These are phyloP conservation scores for Amyelois transitella DNA, from an alignment of 1,140 invertebrate species.

Conservation along the genomic window DNA sequence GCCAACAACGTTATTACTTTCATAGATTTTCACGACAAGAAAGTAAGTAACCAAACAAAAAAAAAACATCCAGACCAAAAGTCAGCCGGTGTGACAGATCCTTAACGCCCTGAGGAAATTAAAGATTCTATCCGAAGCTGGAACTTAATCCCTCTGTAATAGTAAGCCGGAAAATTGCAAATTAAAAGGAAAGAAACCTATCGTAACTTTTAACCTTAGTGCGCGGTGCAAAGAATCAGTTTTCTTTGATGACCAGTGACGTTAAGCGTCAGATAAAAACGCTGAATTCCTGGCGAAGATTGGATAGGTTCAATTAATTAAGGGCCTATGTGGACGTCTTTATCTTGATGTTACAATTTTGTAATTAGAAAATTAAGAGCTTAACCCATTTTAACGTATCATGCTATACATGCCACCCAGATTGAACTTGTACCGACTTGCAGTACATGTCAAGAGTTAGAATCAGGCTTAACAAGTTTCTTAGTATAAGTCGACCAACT, in stretches of 20 bases:
- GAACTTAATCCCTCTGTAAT: slow-evolving; percentile 58
- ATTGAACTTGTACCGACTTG: neutral
- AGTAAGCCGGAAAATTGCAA: slow-evolving; percentile 61
- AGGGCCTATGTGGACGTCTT: slow-evolving; percentile 28
- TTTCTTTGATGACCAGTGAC: slow-evolving; percentile 5
- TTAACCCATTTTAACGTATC: neutral
- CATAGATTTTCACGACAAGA: too few species aligned
- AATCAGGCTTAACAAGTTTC: too few species aligned
- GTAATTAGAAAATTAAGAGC: neutral
- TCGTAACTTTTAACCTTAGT: slow-evolving; percentile 2
- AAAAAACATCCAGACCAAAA: too few species aligned
- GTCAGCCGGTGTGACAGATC: neutral
- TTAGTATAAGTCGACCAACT: too few species aligned
- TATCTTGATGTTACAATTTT: slow-evolving; percentile 8
- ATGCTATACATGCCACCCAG: neutral
- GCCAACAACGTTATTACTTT: too few species aligned
- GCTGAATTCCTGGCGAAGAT: slow-evolving; percentile 34
- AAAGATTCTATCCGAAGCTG: slow-evolving; percentile 61
- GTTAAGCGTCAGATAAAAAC: slow-evolving; percentile 40
- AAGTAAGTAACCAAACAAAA: too few species aligned
- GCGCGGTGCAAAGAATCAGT: slow-evolving; percentile 10
- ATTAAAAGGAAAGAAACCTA: slow-evolving; percentile 36
- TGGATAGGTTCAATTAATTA: slow-evolving; percentile 55
- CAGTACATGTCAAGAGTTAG: neutral
- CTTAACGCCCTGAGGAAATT: slow-evolving; percentile 56